Evolutionary conservation across 2,113 vertebrate genomes (phyloP).

Genomic region (Isurus oxyrinchus): DNA sequence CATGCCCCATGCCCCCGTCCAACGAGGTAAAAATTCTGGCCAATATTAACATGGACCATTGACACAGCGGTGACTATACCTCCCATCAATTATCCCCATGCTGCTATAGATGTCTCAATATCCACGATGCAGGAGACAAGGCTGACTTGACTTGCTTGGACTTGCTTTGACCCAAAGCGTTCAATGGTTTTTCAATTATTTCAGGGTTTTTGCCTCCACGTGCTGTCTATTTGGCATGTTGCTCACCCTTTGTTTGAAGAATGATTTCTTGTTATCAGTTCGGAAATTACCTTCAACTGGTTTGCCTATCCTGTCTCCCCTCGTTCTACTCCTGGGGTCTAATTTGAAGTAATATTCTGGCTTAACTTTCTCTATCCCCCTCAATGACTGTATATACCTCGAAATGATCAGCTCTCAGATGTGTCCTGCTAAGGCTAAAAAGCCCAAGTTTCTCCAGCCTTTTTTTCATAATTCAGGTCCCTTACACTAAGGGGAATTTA

Average conservation of each 20-base stretch:
- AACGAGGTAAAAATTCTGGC: no score
- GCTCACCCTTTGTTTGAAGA: no score
- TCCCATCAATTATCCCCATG: no score
- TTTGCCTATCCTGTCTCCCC: neutral
- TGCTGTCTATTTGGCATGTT: no score
- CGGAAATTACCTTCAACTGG: neutral
- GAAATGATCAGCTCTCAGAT: neutral
- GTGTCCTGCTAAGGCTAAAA: neutral
- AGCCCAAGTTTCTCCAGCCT: neutral
- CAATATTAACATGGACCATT: no score
- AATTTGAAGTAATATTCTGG: neutral
- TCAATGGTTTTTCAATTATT: no score
- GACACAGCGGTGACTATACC: no score
- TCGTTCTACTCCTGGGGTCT: neutral
- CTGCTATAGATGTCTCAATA: neutral
- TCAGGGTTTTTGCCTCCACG: no score
- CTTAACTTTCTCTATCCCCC: no score
- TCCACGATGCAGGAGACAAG: neutral
- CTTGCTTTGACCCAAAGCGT: no score
- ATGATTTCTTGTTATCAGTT: neutral
- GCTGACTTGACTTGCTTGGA: no score
- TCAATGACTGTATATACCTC: neutral
- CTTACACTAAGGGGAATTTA: neutral
- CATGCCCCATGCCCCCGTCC: no score
- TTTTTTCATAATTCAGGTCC: neutral